Percentiles rank a stretch among this genome's conserved stretches.
phyloP scores from a whole-genome alignment of 2,888 invertebrate genomes.

The Cheilosia pagana region DNA sequence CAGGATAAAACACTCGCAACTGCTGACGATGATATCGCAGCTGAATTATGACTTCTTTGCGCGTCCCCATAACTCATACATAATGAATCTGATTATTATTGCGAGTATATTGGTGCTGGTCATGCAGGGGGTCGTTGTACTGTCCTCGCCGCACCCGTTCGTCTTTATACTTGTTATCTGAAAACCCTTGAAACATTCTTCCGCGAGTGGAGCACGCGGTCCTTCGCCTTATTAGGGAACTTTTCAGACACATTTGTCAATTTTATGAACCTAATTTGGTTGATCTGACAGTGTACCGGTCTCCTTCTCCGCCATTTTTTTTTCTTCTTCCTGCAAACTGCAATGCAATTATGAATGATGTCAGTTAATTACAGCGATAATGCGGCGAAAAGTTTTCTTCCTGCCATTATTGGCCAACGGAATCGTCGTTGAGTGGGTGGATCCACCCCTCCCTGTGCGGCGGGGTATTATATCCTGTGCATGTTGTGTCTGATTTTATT shows the following conservation, averaged over 20 bases:
- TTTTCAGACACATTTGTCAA: slow-evolving; percentile 75
- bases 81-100: slow-evolving; percentile 64
- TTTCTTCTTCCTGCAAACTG: slow-evolving; percentile 32
- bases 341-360: slow-evolving; percentile 74
- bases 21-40: slow-evolving; percentile 57
- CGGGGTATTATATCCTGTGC: not conserved
- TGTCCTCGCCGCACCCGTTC: slow-evolving; percentile 1
- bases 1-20: slow-evolving; percentile 39
- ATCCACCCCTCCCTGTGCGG: not conserved
- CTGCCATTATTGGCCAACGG: not conserved
- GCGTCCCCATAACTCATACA: slow-evolving; percentile 61
- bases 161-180: slow-evolving; percentile 32
- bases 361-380: slow-evolving; percentile 75
- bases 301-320: not conserved
- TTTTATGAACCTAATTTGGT: slow-evolving; percentile 74
- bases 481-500: slow-evolving; percentile 71
- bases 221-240: slow-evolving; percentile 53
- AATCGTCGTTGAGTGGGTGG: not conserved
- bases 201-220: slow-evolving; percentile 6
- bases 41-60: slow-evolving; percentile 69
- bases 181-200: slow-evolving; percentile 41
- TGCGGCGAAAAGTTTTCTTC: slow-evolving; percentile 70
- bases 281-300: slow-evolving; percentile 57
- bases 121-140: slow-evolving; percentile 46
- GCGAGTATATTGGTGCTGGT: slow-evolving; percentile 32